phyloP scores from a whole-genome alignment of 2,888 invertebrate species.

The Xiphydria camelus region DNA sequence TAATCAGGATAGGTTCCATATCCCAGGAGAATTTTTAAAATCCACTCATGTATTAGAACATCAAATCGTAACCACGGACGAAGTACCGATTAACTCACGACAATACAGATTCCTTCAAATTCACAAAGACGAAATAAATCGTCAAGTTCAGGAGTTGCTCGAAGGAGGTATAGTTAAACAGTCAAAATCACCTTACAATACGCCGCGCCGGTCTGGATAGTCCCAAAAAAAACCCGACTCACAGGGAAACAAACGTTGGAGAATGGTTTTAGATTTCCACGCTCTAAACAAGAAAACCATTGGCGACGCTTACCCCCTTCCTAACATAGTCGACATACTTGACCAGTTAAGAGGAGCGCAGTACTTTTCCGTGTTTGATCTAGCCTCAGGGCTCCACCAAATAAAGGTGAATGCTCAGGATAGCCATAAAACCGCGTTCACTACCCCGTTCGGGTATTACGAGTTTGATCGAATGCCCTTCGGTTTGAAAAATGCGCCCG shows the following conservation, averaged over 20 bases:
- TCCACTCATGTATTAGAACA: neutral
- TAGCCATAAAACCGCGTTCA: constrained; percentile 1
- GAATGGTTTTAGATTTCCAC: constrained; percentile 36
- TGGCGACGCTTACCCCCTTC: constrained; percentile 33
- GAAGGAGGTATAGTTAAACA: constrained; percentile 19
- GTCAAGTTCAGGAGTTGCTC: neutral
- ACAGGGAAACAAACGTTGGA: constrained; percentile 18
- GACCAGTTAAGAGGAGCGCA: constrained; percentile 26
- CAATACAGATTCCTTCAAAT: neutral
- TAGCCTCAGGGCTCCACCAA: constrained; percentile 2
- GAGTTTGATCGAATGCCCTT: neutral
- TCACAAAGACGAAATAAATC: neutral
- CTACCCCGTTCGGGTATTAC: neutral
- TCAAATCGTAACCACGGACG: neutral
- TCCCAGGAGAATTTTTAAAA: neutral
- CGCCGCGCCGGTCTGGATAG: constrained; percentile 44
- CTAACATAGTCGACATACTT: constrained; percentile 33
- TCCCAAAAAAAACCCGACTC: constrained; percentile 38
- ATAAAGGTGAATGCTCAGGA: neutral
- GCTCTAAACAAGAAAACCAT: constrained; percentile 33
- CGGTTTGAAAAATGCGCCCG: constrained; percentile 2
- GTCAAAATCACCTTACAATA: constrained; percentile 35
- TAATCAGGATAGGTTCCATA: neutral
- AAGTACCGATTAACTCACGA: neutral
- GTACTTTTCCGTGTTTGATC: constrained; percentile 11